Percentiles rank a stretch among this genome's conserved stretches.
These are phyloP conservation scores for Fragum sueziense DNA, from an alignment of 2,888 invertebrate species.

Conservation along the genomic window DNA sequence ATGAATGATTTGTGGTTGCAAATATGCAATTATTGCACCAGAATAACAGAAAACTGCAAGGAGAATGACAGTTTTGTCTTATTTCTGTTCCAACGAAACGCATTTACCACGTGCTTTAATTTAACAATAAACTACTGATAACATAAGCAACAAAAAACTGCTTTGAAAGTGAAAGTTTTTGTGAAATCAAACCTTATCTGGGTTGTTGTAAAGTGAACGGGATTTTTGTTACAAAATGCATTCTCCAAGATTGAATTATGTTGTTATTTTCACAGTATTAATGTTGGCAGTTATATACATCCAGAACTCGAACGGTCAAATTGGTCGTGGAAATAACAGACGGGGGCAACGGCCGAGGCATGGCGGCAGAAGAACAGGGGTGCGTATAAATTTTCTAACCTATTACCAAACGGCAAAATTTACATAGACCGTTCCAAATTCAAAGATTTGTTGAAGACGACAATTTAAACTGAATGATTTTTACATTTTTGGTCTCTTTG, in stretches of 20 bases:
- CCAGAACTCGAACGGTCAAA: neutral
- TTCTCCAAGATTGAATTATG: neutral
- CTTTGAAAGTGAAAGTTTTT: neutral
- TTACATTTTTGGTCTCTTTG: too few species aligned
- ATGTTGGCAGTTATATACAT: neutral
- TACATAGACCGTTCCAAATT: too few species aligned
- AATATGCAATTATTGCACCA: neutral
- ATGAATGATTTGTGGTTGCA: neutral
- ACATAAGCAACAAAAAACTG: constrained; percentile 1
- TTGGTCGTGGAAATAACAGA: neutral
- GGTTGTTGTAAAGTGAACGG: neutral
- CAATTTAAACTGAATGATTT: too few species aligned
- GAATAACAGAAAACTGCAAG: neutral
- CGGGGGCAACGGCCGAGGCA: neutral
- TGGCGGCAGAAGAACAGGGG: constrained; percentile 1
- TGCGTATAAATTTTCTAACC: too few species aligned
- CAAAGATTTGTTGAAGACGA: too few species aligned
- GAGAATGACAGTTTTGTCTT: neutral
- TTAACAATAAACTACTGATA: too few species aligned
- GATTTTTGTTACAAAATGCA: neutral
- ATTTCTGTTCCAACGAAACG: neutral
- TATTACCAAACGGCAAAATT: too few species aligned
- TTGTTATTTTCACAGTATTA: neutral
- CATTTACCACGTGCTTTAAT: neutral
- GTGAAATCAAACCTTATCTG: neutral